Percentiles rank a stretch among this genome's conserved stretches.
These are phyloP conservation scores for Pherbina coryleti DNA, from an alignment of 2,888 invertebrate genomes.

Conservation along the genomic window DNA sequence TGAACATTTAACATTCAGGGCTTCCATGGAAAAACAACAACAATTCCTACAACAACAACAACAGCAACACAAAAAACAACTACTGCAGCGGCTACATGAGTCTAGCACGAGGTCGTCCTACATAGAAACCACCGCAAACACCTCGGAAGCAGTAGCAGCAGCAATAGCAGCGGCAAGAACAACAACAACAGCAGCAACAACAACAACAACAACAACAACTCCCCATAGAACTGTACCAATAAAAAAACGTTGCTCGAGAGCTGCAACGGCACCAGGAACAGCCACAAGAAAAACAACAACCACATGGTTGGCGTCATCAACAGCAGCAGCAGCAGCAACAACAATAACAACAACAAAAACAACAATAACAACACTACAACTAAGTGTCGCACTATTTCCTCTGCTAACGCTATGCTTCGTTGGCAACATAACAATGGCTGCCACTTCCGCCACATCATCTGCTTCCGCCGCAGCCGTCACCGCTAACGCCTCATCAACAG, in stretches of 20 bases:
- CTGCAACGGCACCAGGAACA: conserved; percentile 11
- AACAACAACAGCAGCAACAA: conserved; percentile 41
- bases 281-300: background rate
- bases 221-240: conserved; percentile 7
- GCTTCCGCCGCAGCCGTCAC: conserved; percentile 30
- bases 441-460: conserved; percentile 35
- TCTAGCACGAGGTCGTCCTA: conserved; percentile 41
- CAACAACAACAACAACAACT: conserved; percentile 41
- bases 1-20: conserved; percentile 27
- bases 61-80: conserved; percentile 31
- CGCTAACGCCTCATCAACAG: conserved; percentile 23
- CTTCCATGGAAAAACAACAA: conserved; percentile 14
- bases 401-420: conserved; percentile 43
- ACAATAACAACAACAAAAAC: conserved; percentile 26
- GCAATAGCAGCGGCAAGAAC: conserved; percentile 41
- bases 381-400: conserved; percentile 50
- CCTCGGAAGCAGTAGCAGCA: conserved; percentile 45
- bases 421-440: conserved; percentile 24
- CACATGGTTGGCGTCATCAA: conserved; percentile 40
- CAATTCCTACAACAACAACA: background rate
- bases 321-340: conserved; percentile 41
- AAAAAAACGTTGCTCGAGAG: conserved; percentile 34
- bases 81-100: conserved; percentile 44
- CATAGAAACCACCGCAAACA: conserved; percentile 43
- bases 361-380: conserved; percentile 12